Evolutionary conservation across 2,888 invertebrate species (phyloP), one percentile per base, ranked within the genome.

Genomic region (Eupithecia subumbrata): DNA sequence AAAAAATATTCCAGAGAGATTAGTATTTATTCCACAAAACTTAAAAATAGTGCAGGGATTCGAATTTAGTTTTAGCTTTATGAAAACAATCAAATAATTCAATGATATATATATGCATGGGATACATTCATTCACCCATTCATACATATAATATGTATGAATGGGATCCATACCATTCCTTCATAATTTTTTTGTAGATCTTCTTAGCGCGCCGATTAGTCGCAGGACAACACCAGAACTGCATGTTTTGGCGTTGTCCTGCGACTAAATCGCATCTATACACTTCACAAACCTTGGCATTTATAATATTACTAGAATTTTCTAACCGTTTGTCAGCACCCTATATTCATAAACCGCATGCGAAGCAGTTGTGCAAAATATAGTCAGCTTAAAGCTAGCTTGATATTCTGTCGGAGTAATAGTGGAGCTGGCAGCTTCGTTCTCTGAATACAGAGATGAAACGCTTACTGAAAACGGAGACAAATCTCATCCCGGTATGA

Each of bases 401-500:
- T 64, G 63, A 18, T 30, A 64, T 64, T 30, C 63, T 22, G 14
- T 64, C 34, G 30, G 16, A 16, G 63, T 64, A 34, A 16, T 18
- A 30, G 34, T 34, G 34, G 18, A 22, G 22, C 56, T 34, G 34
- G 63, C 63, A 64, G 66, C 16, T 66, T 37, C 40, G 22, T 45
- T 34, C 66, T 67, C 72, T 16, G 66, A n/a, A 43, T 64, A 30
- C 34, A 64, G 18, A 64, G 30, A 30, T 64, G 63, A 64, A 64
- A 8, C 30, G 34, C 34, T 69, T 69, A 22, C 25, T n/a, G 52
- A 52, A 69, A 56, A 70, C 12, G 14, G 70, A 70, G 37, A 22
- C 70, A 34, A 70, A 70, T 70, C 70, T 37, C 37, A 12, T 34
- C 34, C 52, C 37, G n/a, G 56, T 7, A 70, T 70, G 56, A 70